Base-by-base conservation (phyloP, 2,888 invertebrate genomes). In the Nezara viridula region DNA sequence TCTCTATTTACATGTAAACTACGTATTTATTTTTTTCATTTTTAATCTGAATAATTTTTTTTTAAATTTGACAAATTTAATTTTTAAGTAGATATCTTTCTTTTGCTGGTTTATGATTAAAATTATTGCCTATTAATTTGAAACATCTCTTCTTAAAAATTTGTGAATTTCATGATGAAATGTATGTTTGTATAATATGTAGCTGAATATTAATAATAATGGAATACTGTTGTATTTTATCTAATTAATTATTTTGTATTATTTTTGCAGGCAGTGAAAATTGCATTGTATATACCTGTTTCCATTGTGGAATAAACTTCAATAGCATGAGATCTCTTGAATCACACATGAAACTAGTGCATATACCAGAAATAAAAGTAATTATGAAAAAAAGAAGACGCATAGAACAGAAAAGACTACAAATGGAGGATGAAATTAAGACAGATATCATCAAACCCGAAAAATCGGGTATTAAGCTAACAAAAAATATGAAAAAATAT, bases 401-500 rank as follows among this genome's bases (percentile, higher is more conserved):
- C 37, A 37, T 0, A 44, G 77, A 77, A 40, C 37, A 40, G 40
- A 77, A 77, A 12, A 77, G 77, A 16, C 77, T 77, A 44, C 40
- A 40, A 40, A 40, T 77, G 77, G 77, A 21, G 4, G 40, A 77
- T 40, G 40, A 24, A 21, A 16, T 60, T 60, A 60, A 60, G 5
- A 32, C 60, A 60, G 60, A 60, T 16, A 60, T 27, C 16, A 44
- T 40, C 24, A 77, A 77, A 40, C 24, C 77, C 10, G 40, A 77
- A 77, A 77, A 77, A 24, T 16, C 77, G 16, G 3, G 24, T 77
- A 77, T 77, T 10, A 77, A 77, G 40, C 40, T 77, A 21, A 77
- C 77, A 40, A 77, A 24, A 77, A 77, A 77, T 77, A 77, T 77
- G 77, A 77, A 77, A 77, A 77, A 40, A 44, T 77, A 77, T 77